These are phyloP conservation scores for Scolopax bukidnonensis DNA, from an alignment of 2,797 vertebrate genomes.

Conservation along the genomic window DNA sequence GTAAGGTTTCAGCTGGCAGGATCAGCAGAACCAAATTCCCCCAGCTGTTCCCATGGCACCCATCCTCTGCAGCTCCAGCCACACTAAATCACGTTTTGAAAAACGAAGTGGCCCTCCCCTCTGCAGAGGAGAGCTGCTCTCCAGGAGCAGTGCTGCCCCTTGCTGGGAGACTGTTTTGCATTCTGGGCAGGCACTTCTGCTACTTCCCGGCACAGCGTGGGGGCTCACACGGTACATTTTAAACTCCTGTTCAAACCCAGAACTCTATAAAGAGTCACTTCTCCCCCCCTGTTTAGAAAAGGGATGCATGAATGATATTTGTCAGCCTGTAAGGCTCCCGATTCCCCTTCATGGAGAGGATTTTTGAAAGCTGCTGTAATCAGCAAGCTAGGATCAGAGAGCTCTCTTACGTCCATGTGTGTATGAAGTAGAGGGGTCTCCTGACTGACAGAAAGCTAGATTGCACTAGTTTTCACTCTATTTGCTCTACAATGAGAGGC, in stretches of 20 bases:
- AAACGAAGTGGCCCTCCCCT: background rate
- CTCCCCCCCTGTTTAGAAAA: background rate
- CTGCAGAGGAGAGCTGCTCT: constrained; percentile 15
- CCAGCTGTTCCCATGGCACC: background rate
- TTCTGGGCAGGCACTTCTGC: constrained; percentile 12
- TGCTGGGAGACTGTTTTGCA: constrained; percentile 53
- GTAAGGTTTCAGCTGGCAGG: background rate
- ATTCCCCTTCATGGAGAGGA: background rate
- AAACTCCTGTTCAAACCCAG: background rate
- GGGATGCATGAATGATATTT: background rate
- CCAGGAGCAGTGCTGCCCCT: constrained; percentile 59
- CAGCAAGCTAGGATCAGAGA: background rate
- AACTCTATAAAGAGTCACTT: background rate
- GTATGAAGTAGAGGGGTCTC: background rate
- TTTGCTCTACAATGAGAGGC: background rate
- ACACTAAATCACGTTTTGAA: background rate
- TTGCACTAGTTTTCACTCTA: background rate
- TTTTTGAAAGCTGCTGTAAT: background rate
- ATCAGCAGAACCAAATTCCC: background rate
- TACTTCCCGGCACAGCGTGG: background rate
- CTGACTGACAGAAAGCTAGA: background rate
- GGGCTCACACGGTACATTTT: background rate
- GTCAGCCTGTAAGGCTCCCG: background rate
- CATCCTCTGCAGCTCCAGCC: background rate
- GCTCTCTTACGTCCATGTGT: background rate